A percentile compares a stretch with the other conserved stretches of the same genome.
Conservation (phyloP, 2,888 invertebrate species). For the Diarsia brunnea region DNA sequence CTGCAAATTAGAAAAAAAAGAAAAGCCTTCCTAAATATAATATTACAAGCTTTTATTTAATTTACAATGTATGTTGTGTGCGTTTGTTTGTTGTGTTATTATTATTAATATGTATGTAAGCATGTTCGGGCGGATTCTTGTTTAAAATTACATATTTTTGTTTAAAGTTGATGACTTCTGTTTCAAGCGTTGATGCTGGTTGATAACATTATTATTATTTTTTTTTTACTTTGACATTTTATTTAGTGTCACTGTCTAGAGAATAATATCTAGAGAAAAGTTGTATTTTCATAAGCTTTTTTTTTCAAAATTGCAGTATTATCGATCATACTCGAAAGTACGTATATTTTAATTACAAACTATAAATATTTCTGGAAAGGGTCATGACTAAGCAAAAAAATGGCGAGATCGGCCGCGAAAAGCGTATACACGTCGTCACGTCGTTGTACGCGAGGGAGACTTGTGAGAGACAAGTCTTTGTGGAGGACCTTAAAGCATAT, state of each 20-base stretch:
- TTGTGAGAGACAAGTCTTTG: conserved; percentile 79
- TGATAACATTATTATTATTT: background rate
- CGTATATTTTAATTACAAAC: conserved; percentile 5
- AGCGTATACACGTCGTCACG: too few relatives aligned
- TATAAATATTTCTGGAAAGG: conserved; percentile 4
- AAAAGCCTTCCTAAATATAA: background rate
- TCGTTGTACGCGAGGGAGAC: conserved; percentile 76
- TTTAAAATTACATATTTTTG: background rate
- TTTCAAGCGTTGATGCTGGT: conserved; percentile 25
- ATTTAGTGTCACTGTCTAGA: conserved; percentile 36
- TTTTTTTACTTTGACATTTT: conserved; percentile 40
- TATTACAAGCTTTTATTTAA: background rate
- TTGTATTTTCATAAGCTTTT: conserved; percentile 28
- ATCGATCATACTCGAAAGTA: conserved; percentile 36
- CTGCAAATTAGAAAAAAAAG: background rate
- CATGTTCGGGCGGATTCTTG: too few relatives aligned
- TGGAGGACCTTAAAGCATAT: conserved; percentile 81
- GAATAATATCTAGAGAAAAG: conserved; percentile 19
- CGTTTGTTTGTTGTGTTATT: too few relatives aligned
- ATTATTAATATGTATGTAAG: too few relatives aligned
- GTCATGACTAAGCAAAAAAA: conserved; percentile 71
- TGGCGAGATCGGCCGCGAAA: conserved; percentile 73
- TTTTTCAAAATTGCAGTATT: conserved; percentile 76
- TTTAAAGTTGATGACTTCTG: background rate
- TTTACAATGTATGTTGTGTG: too few relatives aligned